Evolutionary conservation across 2,113 vertebrate genomes (phyloP), one percentile per base, ranked within the genome.

Genomic region (Gallinago media): DNA sequence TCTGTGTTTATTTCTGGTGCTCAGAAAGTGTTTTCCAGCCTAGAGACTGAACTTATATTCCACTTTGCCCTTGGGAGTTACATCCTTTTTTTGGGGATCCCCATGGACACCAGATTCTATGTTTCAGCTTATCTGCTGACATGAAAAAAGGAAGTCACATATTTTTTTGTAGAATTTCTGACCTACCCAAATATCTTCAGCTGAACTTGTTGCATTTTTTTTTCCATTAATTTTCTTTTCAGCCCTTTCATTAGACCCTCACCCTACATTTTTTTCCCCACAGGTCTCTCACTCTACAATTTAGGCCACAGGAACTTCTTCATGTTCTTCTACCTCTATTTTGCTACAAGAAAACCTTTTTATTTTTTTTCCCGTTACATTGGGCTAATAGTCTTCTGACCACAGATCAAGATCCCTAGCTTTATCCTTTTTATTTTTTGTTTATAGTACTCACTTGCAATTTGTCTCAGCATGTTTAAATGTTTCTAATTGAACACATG

Each of bases 21-120:
- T 80, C 25, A 40, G 42, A 56, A 62, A 29, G 11, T 59, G 4
- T 46, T 63, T 80, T 70, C 36, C 21, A 70, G 6, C 4, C 2
- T 1, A 2, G 34, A 27, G 11, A 29, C 5, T n/a, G 46, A 75
- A 12, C 3, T 36, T 72, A 15, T n/a, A 22, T 9, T 67, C 13
- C 54, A 5, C 18, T 38, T 76, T 38, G 29, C 15, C 20, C n/a
- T n/a, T 49, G 44, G 14, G 34, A 70, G 8, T 21, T 14, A 40
- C 2, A 17, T 1, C 3, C 3, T 42, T 42, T 47, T 47, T 47
- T 36, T 11, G 1, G 6, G 5, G 12, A 32, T 58, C 11, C 4
- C 15, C 26, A 25, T 14, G 46, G 14, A 79, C 8, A 63, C 12
- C 8, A 20, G 7, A 58, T 7, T 16, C 40, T 11, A 20, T 38